Evolutionary conservation across 2,888 invertebrate genomes (phyloP).

Genomic region (Galerucella calmariensis): DNA sequence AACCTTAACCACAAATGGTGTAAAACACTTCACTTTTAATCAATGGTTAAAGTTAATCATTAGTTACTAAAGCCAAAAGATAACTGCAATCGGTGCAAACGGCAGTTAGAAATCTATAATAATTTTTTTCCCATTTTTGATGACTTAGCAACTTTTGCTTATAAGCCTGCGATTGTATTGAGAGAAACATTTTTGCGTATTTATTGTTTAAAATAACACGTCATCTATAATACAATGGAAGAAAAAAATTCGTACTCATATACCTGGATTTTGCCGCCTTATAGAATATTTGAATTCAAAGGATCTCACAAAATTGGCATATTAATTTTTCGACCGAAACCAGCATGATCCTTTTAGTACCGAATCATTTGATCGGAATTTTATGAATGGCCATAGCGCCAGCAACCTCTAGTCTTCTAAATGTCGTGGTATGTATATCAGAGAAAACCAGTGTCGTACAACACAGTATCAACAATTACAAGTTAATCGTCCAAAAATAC

Average conservation of each 20-base stretch:
- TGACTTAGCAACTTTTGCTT: no score
- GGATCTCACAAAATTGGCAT: slow-evolving; percentile 10
- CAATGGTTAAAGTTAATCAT: no score
- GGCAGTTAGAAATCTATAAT: no score
- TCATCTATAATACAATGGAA: slow-evolving; percentile 2
- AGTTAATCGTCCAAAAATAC: background rate
- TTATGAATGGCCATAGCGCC: slow-evolving; percentile 33
- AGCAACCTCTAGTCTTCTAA: slow-evolving; percentile 23
- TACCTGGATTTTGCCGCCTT: slow-evolving; percentile 7
- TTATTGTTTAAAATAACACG: background rate
- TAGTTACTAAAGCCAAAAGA: no score
- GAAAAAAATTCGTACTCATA: background rate
- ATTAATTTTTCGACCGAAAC: slow-evolving; percentile 22
- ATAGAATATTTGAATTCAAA: slow-evolving; percentile 14
- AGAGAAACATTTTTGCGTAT: background rate
- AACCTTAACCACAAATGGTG: no score
- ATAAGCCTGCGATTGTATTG: no score
- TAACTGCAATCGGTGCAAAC: no score
- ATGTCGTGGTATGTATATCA: slow-evolving; percentile 19
- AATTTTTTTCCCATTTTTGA: no score
- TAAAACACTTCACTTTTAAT: no score
- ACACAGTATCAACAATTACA: background rate
- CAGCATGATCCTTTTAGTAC: slow-evolving; percentile 33
- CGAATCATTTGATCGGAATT: slow-evolving; percentile 35
- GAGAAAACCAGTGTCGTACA: background rate